A percentile compares a stretch with the other conserved stretches of the same genome.
Evolutionary conservation across 2,797 vertebrate genomes (phyloP).

Genomic region (Rhinoraja longicauda): DNA sequence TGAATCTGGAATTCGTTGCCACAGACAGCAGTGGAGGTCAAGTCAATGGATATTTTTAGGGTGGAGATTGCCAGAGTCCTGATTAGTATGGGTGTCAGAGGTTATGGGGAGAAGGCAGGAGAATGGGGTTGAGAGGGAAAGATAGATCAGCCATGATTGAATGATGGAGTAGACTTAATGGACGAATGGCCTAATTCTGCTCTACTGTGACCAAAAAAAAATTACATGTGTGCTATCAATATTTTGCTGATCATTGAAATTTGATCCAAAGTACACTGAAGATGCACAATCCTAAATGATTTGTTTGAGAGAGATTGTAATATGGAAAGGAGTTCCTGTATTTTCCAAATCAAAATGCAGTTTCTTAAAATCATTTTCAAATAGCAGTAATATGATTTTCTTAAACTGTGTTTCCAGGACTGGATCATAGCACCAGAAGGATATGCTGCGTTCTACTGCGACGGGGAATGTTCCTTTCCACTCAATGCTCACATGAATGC

Average conservation of each 20-base stretch:
- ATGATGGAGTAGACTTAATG: too few species aligned
- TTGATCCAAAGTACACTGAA: neutral
- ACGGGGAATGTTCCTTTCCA: constrained; percentile 96
- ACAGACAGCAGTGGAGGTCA: too few species aligned
- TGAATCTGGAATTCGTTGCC: too few species aligned
- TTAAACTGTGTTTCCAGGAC: constrained; percentile 61
- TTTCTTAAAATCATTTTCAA: neutral
- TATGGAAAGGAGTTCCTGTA: neutral
- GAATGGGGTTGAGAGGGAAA: too few species aligned
- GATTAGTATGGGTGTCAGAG: too few species aligned
- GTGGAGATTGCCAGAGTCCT: too few species aligned
- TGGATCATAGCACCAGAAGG: constrained; percentile 99
- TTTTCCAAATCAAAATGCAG: neutral
- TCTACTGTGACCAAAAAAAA: neutral
- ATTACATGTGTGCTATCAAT: neutral
- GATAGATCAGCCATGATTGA: too few species aligned
- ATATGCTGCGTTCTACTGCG: constrained; percentile 96
- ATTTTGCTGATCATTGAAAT: neutral
- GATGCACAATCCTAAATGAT: neutral
- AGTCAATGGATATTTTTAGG: too few species aligned
- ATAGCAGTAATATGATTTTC: neutral
- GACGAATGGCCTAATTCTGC: too few species aligned
- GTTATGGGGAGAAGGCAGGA: too few species aligned
- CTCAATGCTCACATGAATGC: constrained; percentile 99
- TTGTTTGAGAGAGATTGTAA: neutral